A percentile compares a stretch with the other conserved stretches of the same genome.
Conservation (phyloP, 2,888 invertebrate genomes). For the Tiliacea citrago region DNA sequence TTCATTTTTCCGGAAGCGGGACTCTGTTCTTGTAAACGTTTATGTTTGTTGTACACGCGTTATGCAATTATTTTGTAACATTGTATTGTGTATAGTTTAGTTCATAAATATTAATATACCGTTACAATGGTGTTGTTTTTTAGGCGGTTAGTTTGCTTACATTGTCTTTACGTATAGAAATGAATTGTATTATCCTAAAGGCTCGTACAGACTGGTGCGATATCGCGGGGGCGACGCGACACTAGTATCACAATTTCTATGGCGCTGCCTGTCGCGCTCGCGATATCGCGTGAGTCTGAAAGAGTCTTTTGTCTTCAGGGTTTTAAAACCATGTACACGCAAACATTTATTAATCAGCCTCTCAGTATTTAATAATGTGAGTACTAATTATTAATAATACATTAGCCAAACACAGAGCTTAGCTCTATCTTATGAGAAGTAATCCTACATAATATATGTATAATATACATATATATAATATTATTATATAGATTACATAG, state of each 20-base stretch:
- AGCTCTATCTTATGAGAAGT: constrained; percentile 9
- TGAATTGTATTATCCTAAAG: constrained; percentile 19
- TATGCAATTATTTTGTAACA: constrained; percentile 56
- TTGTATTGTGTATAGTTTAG: constrained; percentile 50
- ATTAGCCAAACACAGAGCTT: neutral
- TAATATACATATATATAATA: too few relatives aligned
- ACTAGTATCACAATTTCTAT: too few relatives aligned
- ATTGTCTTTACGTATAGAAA: constrained; percentile 21
- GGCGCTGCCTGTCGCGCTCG: too few relatives aligned
- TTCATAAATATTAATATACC: constrained; percentile 34
- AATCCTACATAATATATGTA: constrained; percentile 4
- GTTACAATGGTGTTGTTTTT: constrained; percentile 20
- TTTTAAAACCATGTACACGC: neutral
- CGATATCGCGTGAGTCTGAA: too few relatives aligned
- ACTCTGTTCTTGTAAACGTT: constrained; percentile 54
- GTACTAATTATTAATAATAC: neutral
- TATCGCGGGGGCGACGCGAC: too few relatives aligned
- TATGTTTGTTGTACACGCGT: constrained; percentile 38
- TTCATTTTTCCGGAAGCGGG: constrained; percentile 66
- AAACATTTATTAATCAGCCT: neutral
- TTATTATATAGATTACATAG: too few relatives aligned
- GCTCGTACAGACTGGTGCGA: too few relatives aligned
- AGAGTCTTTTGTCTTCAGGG: neutral
- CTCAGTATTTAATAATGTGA: constrained; percentile 23
- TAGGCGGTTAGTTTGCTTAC: neutral